Conservation (phyloP, 2,797 vertebrate species). For the Threskiornis aethiopicus region DNA sequence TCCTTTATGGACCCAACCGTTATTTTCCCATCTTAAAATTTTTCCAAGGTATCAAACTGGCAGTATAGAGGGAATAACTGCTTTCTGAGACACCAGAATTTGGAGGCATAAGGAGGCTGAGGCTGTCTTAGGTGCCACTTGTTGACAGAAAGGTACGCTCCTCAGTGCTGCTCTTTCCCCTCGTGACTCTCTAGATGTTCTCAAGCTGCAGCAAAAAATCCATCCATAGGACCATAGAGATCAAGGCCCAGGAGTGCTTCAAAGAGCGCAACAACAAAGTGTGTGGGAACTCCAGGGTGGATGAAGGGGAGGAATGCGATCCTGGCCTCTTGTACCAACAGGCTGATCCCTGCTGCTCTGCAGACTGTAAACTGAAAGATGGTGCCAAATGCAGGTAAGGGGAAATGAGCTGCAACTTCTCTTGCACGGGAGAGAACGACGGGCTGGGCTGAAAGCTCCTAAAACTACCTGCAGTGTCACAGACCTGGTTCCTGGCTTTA, state of each 20-base stretch:
- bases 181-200: constrained; percentile 82
- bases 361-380: constrained; percentile 82
- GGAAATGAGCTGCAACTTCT: neutral
- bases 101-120: neutral
- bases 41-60: neutral
- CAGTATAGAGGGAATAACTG: neutral
- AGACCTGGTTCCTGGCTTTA: neutral
- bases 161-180: neutral
- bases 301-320: constrained; percentile 93
- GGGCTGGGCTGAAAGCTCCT: neutral
- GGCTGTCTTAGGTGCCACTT: neutral
- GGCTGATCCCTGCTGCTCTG: constrained; percentile 87
- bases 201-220: constrained; percentile 95
- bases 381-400: constrained; percentile 88
- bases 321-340: constrained; percentile 89
- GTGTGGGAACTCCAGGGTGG: constrained; percentile 96
- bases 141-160: neutral
- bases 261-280: constrained; percentile 92
- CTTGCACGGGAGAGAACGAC: accelerated
- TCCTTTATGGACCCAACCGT: neutral
- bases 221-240: constrained; percentile 86
- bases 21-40: neutral
- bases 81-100: neutral
- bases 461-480: neutral
- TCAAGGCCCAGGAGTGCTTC: constrained; percentile 90